phyloP scores from a whole-genome alignment of 2,113 vertebrate genomes.

The Paratilapia polleni region DNA sequence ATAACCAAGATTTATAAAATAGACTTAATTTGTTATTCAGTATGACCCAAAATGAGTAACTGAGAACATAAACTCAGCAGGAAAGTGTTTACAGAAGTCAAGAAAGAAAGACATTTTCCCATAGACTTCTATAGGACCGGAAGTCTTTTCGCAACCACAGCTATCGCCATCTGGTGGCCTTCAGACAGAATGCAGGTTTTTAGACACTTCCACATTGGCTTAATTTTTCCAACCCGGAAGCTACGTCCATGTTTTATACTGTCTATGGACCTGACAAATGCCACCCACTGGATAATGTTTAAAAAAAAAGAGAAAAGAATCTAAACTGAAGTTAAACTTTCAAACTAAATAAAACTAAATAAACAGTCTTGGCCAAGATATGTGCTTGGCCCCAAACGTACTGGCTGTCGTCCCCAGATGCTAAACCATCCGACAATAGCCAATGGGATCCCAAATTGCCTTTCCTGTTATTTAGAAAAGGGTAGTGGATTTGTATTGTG shows the following conservation, averaged over 20 bases:
- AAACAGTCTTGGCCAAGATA: not conserved
- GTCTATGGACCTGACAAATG: not conserved
- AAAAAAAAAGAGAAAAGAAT: not conserved
- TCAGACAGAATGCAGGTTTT: not conserved
- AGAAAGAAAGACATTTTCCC: not conserved
- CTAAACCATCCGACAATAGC: not conserved
- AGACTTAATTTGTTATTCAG: not conserved
- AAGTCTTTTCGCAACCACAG: not conserved
- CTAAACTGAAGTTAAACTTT: not conserved
- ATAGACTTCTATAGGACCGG: not conserved
- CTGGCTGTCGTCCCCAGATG: not conserved
- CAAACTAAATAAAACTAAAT: not conserved
- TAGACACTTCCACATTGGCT: not conserved
- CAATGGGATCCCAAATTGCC: not conserved
- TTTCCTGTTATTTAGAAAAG: not conserved
- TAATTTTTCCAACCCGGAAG: not conserved
- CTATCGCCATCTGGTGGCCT: not conserved
- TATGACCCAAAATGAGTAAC: not conserved
- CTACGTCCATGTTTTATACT: not conserved
- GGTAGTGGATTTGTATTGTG: conserved; percentile 51
- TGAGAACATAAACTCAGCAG: not conserved
- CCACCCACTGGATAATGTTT: not conserved
- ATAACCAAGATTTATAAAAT: not conserved
- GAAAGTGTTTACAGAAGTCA: not conserved
- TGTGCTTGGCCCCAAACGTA: not conserved